Evolutionary conservation across 2,797 vertebrate genomes (phyloP).

Genomic region (Sebastes nivosus): DNA sequence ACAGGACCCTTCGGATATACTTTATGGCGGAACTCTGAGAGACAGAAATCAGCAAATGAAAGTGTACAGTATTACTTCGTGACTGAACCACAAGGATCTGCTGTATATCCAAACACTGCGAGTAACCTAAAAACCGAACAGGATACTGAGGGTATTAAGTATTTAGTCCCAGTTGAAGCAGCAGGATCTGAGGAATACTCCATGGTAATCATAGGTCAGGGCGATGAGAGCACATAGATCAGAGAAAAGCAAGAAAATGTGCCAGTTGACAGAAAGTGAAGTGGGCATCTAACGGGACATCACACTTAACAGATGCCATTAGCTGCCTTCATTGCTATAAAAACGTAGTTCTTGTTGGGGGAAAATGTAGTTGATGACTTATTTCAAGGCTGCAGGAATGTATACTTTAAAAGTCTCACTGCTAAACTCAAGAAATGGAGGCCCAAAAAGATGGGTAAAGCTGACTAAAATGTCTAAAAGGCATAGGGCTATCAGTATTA

Average conservation of each 20-base stretch:
- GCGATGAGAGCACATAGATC: neutral
- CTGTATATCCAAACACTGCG: neutral
- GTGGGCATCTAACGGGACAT: neutral
- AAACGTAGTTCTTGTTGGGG: neutral
- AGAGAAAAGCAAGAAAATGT: slow-evolving; percentile 12
- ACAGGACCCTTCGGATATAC: neutral
- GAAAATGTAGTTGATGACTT: neutral
- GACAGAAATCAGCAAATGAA: neutral
- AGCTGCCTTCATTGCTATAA: neutral
- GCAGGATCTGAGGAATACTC: neutral
- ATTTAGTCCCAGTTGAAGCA: neutral
- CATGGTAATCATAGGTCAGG: neutral
- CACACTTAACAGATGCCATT: neutral
- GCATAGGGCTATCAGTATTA: neutral
- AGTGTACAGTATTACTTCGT: neutral
- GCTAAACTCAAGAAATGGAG: neutral
- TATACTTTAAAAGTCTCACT: neutral
- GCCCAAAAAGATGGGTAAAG: neutral
- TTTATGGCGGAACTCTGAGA: neutral
- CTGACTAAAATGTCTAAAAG: neutral
- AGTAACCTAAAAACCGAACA: neutral
- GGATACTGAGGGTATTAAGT: neutral
- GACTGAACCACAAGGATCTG: neutral
- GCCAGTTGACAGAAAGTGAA: neutral
- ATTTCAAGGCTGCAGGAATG: neutral